Evolutionary conservation across 2,888 invertebrate genomes (phyloP).

Genomic region (Sesia apiformis): DNA sequence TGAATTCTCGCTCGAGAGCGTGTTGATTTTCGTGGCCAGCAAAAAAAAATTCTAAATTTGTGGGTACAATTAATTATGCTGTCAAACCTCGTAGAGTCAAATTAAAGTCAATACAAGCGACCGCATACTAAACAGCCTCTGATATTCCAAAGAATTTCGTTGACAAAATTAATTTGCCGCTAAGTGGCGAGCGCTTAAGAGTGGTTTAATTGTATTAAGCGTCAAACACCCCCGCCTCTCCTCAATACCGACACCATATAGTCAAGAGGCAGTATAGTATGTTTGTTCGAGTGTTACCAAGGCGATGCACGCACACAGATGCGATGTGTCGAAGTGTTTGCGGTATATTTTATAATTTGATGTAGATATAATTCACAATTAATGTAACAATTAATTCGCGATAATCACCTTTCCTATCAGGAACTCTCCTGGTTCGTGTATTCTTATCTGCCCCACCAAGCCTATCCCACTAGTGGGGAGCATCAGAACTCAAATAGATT

Average conservation of each 20-base stretch:
- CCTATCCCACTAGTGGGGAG: no score
- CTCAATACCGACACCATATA: background rate
- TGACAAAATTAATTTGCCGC: slow-evolving; percentile 18
- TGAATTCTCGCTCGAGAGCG: no score
- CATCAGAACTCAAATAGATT: no score
- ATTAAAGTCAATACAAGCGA: background rate
- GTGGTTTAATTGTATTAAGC: slow-evolving; percentile 28
- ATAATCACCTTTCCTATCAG: no score
- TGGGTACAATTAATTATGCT: background rate
- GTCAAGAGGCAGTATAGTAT: background rate
- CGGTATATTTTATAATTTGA: no score
- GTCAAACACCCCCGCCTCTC: slow-evolving; percentile 14
- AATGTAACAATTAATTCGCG: no score
- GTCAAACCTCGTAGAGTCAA: background rate
- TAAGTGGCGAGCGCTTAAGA: slow-evolving; percentile 12
- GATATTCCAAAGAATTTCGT: slow-evolving; percentile 4
- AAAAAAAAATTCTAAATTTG: background rate
- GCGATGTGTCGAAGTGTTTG: no score
- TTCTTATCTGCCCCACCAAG: no score
- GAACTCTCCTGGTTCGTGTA: no score
- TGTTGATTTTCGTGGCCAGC: no score
- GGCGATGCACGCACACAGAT: no score
- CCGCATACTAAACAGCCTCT: background rate
- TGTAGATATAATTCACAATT: no score
- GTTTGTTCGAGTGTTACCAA: background rate